These are phyloP conservation scores for Scaeva pyrastri DNA, from an alignment of 2,888 invertebrate genomes.

Conservation along the genomic window DNA sequence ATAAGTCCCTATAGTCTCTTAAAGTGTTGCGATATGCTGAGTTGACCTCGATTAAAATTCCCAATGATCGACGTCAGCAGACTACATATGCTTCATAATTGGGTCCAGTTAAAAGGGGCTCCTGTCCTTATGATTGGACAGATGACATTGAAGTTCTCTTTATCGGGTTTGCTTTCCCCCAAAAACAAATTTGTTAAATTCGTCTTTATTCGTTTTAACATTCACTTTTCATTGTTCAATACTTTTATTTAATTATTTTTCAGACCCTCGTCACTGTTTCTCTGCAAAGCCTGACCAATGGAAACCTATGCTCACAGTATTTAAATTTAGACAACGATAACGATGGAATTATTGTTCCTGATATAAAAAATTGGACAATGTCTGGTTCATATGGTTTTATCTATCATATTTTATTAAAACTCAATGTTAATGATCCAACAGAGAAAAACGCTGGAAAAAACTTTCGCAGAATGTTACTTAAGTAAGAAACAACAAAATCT, in stretches of 20 bases:
- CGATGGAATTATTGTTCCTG: constrained; percentile 85
- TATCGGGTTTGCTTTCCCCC: too few relatives aligned
- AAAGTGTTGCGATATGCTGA: too few relatives aligned
- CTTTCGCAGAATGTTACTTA: constrained; percentile 84
- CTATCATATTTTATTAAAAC: constrained; percentile 86
- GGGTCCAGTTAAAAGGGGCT: too few relatives aligned
- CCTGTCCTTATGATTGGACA: too few relatives aligned
- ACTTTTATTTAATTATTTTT: constrained; percentile 9
- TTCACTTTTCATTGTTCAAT: background rate
- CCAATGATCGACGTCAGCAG: too few relatives aligned
- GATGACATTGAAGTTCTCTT: too few relatives aligned
- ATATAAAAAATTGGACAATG: constrained; percentile 86
- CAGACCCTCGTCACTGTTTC: constrained; percentile 82
- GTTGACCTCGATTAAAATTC: too few relatives aligned
- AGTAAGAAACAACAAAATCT: constrained; percentile 66
- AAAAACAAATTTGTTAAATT: background rate
- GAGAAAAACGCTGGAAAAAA: constrained; percentile 77
- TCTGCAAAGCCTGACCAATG: constrained; percentile 81
- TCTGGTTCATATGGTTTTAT: constrained; percentile 86
- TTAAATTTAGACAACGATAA: constrained; percentile 84
- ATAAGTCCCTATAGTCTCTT: too few relatives aligned
- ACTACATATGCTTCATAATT: too few relatives aligned
- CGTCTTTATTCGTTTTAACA: background rate
- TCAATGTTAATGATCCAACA: constrained; percentile 79
- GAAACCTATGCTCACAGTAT: constrained; percentile 84